Percentiles rank a stretch among this genome's conserved stretches.
phyloP scores from a whole-genome alignment of 2,113 vertebrate genomes.

The Phaethornis superciliosus region DNA sequence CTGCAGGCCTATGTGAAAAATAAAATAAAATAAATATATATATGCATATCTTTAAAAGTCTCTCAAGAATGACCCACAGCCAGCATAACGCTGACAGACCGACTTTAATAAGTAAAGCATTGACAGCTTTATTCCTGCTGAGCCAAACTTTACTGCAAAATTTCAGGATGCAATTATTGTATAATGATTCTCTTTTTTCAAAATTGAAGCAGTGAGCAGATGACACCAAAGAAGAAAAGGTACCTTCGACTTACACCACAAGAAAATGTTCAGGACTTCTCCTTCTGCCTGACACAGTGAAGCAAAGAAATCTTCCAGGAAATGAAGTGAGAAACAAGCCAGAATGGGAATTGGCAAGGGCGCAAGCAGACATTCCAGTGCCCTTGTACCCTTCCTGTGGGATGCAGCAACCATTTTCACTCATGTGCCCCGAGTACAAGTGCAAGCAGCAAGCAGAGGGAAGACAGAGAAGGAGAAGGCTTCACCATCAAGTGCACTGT shows the following conservation, averaged over 20 bases:
- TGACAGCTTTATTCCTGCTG: not conserved
- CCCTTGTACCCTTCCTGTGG: not conserved
- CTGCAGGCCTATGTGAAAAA: not conserved
- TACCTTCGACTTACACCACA: not conserved
- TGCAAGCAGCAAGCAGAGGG: not conserved
- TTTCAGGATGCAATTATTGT: not conserved
- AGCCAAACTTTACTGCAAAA: conserved; percentile 9
- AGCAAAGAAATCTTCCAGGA: not conserved
- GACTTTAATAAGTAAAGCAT: not conserved
- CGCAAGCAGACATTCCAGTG: not conserved
- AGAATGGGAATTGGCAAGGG: rapidly evolving
- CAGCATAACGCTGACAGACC: not conserved
- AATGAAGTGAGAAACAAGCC: not conserved
- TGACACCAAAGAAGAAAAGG: not conserved
- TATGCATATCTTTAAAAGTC: not conserved
- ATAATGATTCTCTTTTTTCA: not conserved
- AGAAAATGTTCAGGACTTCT: not conserved
- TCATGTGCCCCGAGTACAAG: rapidly evolving
- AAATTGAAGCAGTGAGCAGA: not conserved
- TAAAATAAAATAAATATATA: too few species aligned
- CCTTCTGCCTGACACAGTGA: not conserved
- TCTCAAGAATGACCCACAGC: not conserved
- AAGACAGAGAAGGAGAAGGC: not conserved
- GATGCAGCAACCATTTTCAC: not conserved
- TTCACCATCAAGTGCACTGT: not conserved